These are phyloP conservation scores for Allygus modestus DNA, from an alignment of 2,888 invertebrate species.

Conservation along the genomic window DNA sequence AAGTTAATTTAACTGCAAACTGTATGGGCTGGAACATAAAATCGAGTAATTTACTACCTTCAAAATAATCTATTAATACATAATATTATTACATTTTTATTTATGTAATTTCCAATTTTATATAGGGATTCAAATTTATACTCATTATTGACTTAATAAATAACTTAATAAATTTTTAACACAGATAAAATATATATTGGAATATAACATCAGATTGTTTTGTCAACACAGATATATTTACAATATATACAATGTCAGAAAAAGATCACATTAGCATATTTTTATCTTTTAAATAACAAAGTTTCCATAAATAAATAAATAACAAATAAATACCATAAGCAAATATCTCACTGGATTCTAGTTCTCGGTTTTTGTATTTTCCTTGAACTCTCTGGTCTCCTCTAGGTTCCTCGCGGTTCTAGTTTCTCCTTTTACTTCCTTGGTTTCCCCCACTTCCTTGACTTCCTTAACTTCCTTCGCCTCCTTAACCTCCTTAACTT, in stretches of 20 bases:
- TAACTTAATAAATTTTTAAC: too few species aligned
- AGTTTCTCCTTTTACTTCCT: neutral
- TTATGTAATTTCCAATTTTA: too few species aligned
- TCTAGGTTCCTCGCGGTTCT: constrained; percentile 3
- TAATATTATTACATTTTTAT: too few species aligned
- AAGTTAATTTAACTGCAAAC: too few species aligned
- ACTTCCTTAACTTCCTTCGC: neutral
- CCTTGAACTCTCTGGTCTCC: neutral
- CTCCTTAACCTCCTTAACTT: constrained; percentile 30
- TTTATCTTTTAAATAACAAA: neutral
- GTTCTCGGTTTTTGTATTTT: neutral
- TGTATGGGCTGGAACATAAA: too few species aligned
- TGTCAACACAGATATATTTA: constrained; percentile 23
- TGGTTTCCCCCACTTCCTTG: neutral
- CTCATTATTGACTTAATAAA: too few species aligned
- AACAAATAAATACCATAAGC: constrained; percentile 8
- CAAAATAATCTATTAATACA: too few species aligned
- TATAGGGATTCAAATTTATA: too few species aligned
- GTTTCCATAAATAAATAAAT: constrained; percentile 37
- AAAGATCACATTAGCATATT: neutral
- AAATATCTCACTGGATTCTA: neutral
- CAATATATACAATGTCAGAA: neutral
- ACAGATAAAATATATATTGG: too few species aligned
- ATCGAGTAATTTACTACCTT: too few species aligned
- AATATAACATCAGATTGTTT: neutral